Evolutionary conservation across 2,888 invertebrate genomes (phyloP), one percentile per base, ranked within the genome.

Genomic region (Leucozona laternaria): DNA sequence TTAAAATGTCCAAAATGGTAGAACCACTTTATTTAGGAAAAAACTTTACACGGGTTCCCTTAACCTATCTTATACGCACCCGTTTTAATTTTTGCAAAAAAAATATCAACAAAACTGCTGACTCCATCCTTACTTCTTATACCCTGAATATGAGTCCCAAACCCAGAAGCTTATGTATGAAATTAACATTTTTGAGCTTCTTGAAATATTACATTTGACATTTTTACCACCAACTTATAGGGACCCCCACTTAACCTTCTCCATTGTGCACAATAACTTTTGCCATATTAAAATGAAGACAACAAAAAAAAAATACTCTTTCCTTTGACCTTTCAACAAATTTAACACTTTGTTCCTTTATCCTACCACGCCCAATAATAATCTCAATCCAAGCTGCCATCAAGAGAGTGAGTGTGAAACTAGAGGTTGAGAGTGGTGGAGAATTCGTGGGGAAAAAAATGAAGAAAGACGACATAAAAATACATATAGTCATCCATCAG

Each of bases 291-390:
- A 40, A 57, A 17, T 57, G 10, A 8, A 55, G 25, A n/a, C 28
- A 55, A 15, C n/a, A 53, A 53, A 2, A 53, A 22, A 25, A 31
- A 57, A 4, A 17, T n/a, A 15, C 40, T n/a, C 43, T 25, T 4
- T 11, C 64, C 25, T 64, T 45, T 64, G 64, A 64, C 64, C 64
- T 64, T 45, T 64, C 45, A 28, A 43, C n/a, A 28, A 28, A 45
- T 64, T 20, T 40, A 40, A 60, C 64, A 64, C 64, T 62, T 58
- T 58, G 22, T 43, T 45, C n/a, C n/a, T 45, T 45, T 62, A 11
- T 62, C 62, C 64, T 28, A 45, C 64, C 64, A 64, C 64, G 64
- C 64, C 64, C 64, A 22, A 20, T 57, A 37, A 37, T 34, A 22
- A 64, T 64, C 43, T 31, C 4, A 57, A 2, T 11, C 31, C 50